Conservation (phyloP, 2,113 vertebrate species). For the Apteryx owenii region DNA sequence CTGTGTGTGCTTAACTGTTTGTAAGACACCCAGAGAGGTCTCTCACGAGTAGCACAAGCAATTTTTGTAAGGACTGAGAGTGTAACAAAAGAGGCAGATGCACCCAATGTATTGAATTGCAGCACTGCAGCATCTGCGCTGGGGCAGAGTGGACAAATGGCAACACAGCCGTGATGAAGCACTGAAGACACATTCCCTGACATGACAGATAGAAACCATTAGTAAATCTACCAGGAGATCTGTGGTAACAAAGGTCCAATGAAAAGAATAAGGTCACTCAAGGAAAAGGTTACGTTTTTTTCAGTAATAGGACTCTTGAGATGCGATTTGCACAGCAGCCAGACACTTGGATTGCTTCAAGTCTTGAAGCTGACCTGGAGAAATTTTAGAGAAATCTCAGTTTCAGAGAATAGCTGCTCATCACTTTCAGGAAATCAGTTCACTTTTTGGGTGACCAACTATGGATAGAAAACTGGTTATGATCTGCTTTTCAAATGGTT, state of each 20-base stretch:
- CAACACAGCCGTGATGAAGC: background rate
- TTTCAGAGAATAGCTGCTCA: background rate
- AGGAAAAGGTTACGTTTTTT: background rate
- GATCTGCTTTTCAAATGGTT: background rate
- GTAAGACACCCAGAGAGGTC: background rate
- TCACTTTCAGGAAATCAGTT: background rate
- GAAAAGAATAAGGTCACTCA: background rate
- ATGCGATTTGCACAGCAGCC: background rate
- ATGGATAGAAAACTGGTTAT: background rate
- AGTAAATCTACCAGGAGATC: background rate
- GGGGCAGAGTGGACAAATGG: background rate
- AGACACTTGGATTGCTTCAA: background rate
- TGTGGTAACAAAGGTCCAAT: background rate
- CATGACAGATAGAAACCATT: background rate
- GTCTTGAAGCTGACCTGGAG: background rate
- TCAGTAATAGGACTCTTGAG: background rate
- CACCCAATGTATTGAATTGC: rapidly evolving
- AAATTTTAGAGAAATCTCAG: background rate
- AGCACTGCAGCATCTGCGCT: background rate
- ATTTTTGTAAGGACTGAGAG: background rate
- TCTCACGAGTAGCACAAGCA: background rate
- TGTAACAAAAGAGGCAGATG: background rate
- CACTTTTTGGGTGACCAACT: background rate
- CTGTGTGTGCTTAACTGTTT: background rate
- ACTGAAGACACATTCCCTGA: background rate